A percentile compares a stretch with the other conserved stretches of the same genome.
Evolutionary conservation across 1,140 invertebrate genomes (phyloP).

Genomic region (Trichonephila clavipes): DNA sequence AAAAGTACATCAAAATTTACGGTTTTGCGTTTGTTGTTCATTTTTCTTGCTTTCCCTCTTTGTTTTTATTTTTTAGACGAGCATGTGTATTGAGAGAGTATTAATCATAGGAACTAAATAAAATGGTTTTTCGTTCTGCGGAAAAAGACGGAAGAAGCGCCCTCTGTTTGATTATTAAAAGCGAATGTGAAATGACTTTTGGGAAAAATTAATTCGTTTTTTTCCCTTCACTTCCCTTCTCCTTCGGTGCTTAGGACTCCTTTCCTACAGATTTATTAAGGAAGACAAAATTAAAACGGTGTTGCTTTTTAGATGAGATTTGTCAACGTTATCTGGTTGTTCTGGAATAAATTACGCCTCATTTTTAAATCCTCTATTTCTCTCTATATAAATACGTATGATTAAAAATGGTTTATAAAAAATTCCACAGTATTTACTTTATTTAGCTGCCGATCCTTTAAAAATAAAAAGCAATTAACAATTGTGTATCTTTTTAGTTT

Average conservation of each 20-base stretch:
- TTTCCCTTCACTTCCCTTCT: neutral
- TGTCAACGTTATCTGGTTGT: too few species aligned
- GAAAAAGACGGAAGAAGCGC: neutral
- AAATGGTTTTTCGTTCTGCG: slow-evolving; percentile 18
- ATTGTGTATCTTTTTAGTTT: too few species aligned
- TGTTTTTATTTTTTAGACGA: neutral
- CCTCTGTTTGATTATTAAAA: neutral
- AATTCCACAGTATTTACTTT: too few species aligned
- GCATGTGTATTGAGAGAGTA: neutral
- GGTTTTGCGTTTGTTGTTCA: slow-evolving; percentile 34
- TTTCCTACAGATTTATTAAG: neutral
- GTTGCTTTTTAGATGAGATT: too few species aligned
- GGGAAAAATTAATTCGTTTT: neutral
- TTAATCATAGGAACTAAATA: slow-evolving; percentile 51
- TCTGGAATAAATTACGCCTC: too few species aligned
- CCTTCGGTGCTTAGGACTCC: too few species aligned
- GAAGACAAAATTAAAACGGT: neutral
- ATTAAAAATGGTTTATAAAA: too few species aligned
- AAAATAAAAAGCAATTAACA: too few species aligned
- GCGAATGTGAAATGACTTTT: slow-evolving; percentile 15
- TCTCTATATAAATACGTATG: too few species aligned
- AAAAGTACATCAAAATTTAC: slow-evolving; percentile 12
- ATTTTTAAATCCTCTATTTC: too few species aligned
- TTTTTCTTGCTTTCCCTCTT: neutral
- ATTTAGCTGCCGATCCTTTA: too few species aligned